Conservation (phyloP, 2,888 invertebrate species). For the Ferrisia virgata region DNA sequence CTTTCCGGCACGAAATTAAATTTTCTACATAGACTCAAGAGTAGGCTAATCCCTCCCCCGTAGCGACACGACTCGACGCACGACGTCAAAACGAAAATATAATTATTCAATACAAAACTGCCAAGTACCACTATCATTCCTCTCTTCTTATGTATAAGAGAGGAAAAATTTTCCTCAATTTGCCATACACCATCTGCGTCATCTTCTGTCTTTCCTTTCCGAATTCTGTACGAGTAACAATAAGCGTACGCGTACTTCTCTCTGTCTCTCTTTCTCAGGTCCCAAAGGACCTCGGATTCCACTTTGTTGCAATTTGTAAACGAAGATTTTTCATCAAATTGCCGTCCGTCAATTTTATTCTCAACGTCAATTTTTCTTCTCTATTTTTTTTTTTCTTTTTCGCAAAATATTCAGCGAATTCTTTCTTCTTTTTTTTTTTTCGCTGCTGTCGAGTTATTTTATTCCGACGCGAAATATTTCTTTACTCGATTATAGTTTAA, state of each 20-base stretch:
- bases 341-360: neutral
- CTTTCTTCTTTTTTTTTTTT: neutral
- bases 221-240: neutral
- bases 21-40: neutral
- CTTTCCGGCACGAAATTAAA: neutral
- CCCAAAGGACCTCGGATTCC: neutral
- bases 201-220: neutral
- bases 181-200: neutral
- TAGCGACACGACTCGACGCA: neutral
- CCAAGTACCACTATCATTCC: neutral
- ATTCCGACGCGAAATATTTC: neutral
- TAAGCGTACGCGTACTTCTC: no score
- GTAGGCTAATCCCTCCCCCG: neutral
- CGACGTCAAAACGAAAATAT: neutral
- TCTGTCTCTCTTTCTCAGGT: neutral
- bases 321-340: slow-evolving; percentile 7
- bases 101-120: slow-evolving; percentile 4
- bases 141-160: neutral
- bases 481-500: neutral
- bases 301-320: neutral
- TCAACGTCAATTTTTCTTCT: neutral
- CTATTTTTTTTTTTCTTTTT: neutral
- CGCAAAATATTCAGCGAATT: neutral
- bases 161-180: neutral
- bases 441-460: neutral